Evolutionary conservation across 2,113 vertebrate species (phyloP).

Genomic region (Perca flavescens): DNA sequence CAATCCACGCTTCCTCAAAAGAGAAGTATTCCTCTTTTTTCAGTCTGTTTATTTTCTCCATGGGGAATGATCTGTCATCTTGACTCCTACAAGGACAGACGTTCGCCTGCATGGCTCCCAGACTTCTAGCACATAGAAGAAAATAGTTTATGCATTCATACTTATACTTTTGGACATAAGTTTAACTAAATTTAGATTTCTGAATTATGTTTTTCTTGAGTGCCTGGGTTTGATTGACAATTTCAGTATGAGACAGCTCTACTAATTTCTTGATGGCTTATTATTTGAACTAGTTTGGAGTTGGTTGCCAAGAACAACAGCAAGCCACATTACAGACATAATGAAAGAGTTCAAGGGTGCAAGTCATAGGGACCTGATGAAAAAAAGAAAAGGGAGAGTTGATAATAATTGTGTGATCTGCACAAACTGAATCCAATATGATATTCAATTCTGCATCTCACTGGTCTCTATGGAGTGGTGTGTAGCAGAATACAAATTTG

Average conservation of each 20-base stretch:
- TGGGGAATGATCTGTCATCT: neutral
- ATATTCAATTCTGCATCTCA: neutral
- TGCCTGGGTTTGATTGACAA: neutral
- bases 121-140: neutral
- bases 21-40: slow-evolving; percentile 25
- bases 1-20: slow-evolving; percentile 18
- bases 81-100: slow-evolving; percentile 11
- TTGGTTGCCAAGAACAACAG: neutral
- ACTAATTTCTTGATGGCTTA: slow-evolving; percentile 7
- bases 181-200: neutral
- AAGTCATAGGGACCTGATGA: neutral
- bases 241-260: neutral
- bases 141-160: neutral
- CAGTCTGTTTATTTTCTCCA: slow-evolving; percentile 4
- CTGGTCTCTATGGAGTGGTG: neutral
- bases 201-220: neutral
- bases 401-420: neutral
- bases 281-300: neutral
- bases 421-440: neutral
- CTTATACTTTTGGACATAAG: neutral
- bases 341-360: neutral
- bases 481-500: neutral
- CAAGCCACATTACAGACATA: neutral
- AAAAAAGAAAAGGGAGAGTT: neutral
- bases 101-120: neutral